Evolutionary conservation across 1,140 invertebrate species (phyloP), one percentile per base, ranked within the genome.

Genomic region (Eubasilissa regina): DNA sequence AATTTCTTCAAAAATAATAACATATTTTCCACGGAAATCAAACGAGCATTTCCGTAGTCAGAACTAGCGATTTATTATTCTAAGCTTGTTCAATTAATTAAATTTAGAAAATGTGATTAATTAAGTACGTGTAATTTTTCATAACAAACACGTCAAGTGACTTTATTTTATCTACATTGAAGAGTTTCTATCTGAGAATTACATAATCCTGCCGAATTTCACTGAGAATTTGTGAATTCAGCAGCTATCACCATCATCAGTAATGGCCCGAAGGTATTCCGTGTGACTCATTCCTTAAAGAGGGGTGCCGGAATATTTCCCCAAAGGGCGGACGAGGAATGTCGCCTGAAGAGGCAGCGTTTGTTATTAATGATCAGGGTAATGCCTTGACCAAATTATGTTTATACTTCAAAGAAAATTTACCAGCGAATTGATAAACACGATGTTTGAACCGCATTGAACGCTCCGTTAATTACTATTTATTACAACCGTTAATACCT

Each of bases 321-420:
- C 19, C 19, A 64, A 43, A 64, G 60, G 60, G 25, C 60, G 35
- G 11, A 13, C 35, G 13, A 64, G 60, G 60, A 64, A 64, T 64
- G 60, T 43, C 60, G 17, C 19, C 58, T 21, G 11, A 25, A 19
- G 58, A 62, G 58, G 10, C 9, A 21, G 58, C 58, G 25, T 43
- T 58, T 64, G 60, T 64, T 43, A 64, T 64, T 64, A 64, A 64
- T 64, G 60, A 35, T 13, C 10, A 35, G 10, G 35, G 8, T 43
- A 64, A 64, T 64, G 10, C 35, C 25, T 44, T 43, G 60, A 64
- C 60, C 60, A 35, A 43, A 64, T 64, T 58, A 58, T 58, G 17
- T 58, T 12, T 11, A 21, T 19, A 15, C 0, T 56, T 56, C 11
- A 58, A 6, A 21, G 55, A 58, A 58, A 19, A 8, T 8, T 19